A percentile compares a stretch with the other conserved stretches of the same genome.
phyloP scores from a whole-genome alignment of 2,113 vertebrate species.

The Saiga tatarica region DNA sequence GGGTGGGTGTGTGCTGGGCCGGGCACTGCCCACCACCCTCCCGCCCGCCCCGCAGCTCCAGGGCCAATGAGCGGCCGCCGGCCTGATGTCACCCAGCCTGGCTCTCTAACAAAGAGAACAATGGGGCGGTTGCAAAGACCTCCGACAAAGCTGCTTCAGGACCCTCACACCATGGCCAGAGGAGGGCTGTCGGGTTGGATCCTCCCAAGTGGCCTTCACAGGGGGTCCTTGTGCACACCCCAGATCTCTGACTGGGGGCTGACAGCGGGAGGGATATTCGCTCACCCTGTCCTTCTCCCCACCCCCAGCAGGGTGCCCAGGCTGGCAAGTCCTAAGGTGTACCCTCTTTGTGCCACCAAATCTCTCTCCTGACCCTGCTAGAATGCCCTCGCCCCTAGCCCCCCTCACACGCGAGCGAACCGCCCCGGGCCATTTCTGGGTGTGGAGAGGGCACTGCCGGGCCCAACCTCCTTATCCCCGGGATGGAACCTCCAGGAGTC shows the following conservation, averaged over 20 bases:
- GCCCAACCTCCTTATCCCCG: background rate
- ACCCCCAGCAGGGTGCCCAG: background rate
- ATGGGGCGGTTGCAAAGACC: constrained; percentile 80
- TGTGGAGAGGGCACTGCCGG: background rate
- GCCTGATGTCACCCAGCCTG: constrained; percentile 95
- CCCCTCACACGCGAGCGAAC: background rate
- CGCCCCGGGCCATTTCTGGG: background rate
- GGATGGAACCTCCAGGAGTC: background rate
- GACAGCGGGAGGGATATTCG: background rate
- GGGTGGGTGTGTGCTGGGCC: constrained; percentile 74
- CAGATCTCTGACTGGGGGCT: no score
- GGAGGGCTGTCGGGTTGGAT: background rate
- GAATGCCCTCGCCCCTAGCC: background rate
- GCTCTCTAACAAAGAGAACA: constrained; percentile 99
- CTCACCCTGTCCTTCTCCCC: background rate
- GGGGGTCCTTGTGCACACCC: background rate
- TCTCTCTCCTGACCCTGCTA: background rate
- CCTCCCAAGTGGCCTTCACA: background rate
- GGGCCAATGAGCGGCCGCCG: constrained; percentile 88
- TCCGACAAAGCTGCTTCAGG: background rate
- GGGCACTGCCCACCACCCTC: constrained; percentile 59
- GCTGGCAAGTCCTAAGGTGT: background rate
- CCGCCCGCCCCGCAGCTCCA: constrained; percentile 68
- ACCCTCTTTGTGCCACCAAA: background rate
- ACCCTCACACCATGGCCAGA: background rate